These are phyloP conservation scores for Danionella cerebrum DNA, from an alignment of 2,113 vertebrate genomes.

Conservation along the genomic window DNA sequence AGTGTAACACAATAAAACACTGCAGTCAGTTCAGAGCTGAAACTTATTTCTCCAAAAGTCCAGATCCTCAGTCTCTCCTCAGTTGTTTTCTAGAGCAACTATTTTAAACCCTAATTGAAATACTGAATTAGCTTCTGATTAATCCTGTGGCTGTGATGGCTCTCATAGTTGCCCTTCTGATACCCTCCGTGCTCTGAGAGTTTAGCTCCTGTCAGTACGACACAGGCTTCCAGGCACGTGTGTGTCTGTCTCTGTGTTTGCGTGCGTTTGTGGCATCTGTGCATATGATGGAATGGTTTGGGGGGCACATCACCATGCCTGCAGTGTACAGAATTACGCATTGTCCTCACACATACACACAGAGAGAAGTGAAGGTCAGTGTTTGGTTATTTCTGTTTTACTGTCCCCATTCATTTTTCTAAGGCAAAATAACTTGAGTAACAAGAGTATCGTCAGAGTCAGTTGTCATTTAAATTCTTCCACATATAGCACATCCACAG, in stretches of 20 bases:
- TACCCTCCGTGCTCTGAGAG: background rate
- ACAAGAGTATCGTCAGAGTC: too few relatives aligned
- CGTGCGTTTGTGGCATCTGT: background rate
- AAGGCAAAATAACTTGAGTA: too few relatives aligned
- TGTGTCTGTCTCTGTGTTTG: background rate
- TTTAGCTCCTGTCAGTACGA: background rate
- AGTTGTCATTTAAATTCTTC: too few relatives aligned
- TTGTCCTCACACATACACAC: background rate
- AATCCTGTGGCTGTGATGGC: background rate
- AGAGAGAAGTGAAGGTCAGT: background rate
- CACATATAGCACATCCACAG: too few relatives aligned
- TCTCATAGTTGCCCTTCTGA: background rate
- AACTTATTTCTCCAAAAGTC: too few relatives aligned
- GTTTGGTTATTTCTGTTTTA: background rate
- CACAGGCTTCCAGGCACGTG: background rate
- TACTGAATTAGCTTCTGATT: background rate
- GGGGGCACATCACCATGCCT: constrained; percentile 17
- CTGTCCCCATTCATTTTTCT: background rate
- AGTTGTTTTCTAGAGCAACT: background rate
- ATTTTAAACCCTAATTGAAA: background rate
- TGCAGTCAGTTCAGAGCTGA: too few relatives aligned
- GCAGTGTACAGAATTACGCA: background rate
- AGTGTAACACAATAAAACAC: too few relatives aligned
- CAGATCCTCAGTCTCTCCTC: background rate
- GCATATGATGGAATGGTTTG: background rate